Conservation (phyloP, 2,888 invertebrate species). For the Tetragonula carbonaria region DNA sequence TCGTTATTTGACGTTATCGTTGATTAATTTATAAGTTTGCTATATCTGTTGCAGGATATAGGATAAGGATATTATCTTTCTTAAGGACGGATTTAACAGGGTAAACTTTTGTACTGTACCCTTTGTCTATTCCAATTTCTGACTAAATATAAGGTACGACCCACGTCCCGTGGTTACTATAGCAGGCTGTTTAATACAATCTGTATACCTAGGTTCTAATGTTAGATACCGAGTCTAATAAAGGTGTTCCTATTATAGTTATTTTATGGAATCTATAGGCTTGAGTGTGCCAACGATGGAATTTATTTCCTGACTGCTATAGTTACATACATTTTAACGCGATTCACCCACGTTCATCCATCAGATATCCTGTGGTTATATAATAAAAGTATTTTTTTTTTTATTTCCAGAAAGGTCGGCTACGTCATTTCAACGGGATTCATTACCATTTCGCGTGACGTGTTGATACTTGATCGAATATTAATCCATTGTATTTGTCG, state of each 20-base stretch:
- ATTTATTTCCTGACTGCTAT: not conserved
- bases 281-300: not conserved
- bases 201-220: not conserved
- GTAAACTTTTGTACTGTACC: not conserved
- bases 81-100: not conserved
- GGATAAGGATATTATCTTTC: not conserved
- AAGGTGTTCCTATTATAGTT: slow-evolving; percentile 6
- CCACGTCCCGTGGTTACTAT: slow-evolving; percentile 28
- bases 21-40: not conserved
- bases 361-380: not conserved
- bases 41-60: not conserved
- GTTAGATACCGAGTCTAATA: not conserved
- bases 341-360: not conserved
- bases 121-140: slow-evolving; percentile 21
- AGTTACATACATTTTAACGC: not conserved
- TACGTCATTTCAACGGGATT: slow-evolving; percentile 1
- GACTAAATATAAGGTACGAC: slow-evolving; percentile 23
- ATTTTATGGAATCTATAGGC: not conserved
- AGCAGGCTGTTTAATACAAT: not conserved
- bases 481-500: slow-evolving; percentile 9
- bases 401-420: slow-evolving; percentile 53
- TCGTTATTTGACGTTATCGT: not conserved
- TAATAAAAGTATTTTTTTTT: slow-evolving; percentile 41
- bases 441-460: slow-evolving; percentile 39
- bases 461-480: not conserved